Evolutionary conservation across 53 echinoderm and acorn worm genomes (phyloP).

Genomic region (Echinarachnius parma): DNA sequence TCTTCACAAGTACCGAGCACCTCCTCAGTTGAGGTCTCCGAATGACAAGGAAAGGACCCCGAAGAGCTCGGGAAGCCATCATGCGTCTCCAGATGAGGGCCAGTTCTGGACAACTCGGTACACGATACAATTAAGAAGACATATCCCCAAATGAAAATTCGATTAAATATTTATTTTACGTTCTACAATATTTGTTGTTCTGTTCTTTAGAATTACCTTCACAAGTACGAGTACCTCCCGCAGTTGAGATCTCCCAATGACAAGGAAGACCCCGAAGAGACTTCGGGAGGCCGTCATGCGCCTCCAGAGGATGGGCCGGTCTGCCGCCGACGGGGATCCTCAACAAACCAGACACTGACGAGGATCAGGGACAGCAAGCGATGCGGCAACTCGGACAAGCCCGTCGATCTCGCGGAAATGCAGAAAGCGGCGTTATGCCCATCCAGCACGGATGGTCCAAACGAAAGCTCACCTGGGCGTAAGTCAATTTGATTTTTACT

Average conservation of each 20-base stretch:
- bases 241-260: neutral
- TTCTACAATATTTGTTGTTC: neutral
- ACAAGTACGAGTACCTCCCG: conserved; percentile 22
- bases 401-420: conserved; percentile 14
- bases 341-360: conserved; percentile 26
- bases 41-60: no score
- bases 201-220: neutral
- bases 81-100: no score
- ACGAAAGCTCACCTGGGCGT: conserved; percentile 30
- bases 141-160: no score
- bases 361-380: conserved; percentile 24
- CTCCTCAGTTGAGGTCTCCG: no score
- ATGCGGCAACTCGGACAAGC: conserved; percentile 37
- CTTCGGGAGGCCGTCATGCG: conserved; percentile 10
- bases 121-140: no score
- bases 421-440: conserved; percentile 30
- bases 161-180: no score
- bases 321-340: no score
- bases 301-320: conserved; percentile 24
- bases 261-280: conserved; percentile 26
- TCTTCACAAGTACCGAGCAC: no score
- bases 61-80: no score
- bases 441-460: conserved; percentile 44
- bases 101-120: no score
- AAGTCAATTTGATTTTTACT: conserved; percentile 1